A percentile compares a stretch with the other conserved stretches of the same genome.
Evolutionary conservation across 2,113 vertebrate species (phyloP).

Genomic region (Otolemur garnettii): DNA sequence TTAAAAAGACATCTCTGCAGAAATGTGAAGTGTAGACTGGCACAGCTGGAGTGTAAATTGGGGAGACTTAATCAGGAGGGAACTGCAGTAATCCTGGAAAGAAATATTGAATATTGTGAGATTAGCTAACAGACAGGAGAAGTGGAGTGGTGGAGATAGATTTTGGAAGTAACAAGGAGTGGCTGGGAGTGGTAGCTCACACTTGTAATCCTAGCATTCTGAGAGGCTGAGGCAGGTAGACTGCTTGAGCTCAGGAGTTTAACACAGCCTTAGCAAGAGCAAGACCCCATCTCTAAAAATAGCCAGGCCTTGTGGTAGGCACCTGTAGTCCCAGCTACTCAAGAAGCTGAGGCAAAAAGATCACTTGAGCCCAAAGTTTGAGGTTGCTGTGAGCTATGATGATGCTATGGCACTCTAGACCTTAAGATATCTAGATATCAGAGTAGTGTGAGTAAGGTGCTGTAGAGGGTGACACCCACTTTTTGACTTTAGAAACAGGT

Average conservation of each 20-base stretch:
- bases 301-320: too few species aligned
- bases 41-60: background rate
- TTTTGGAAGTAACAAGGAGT: background rate
- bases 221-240: too few species aligned
- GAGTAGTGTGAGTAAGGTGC: background rate
- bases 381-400: too few species aligned
- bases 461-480: background rate
- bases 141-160: background rate
- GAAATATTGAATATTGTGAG: background rate
- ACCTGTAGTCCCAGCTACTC: too few species aligned
- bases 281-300: too few species aligned
- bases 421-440: background rate
- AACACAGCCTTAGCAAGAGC: too few species aligned
- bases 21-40: slow-evolving; percentile 2
- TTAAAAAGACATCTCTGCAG: slow-evolving; percentile 62
- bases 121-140: background rate
- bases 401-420: background rate
- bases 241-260: too few species aligned
- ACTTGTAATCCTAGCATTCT: too few species aligned
- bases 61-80: slow-evolving; percentile 10
- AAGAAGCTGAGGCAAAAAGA: too few species aligned
- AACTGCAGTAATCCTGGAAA: slow-evolving; percentile 42
- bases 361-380: too few species aligned
- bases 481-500: background rate
- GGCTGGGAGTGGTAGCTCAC: too few species aligned